Conservation (phyloP, 2,888 invertebrate genomes). For the Xylota segnis region DNA sequence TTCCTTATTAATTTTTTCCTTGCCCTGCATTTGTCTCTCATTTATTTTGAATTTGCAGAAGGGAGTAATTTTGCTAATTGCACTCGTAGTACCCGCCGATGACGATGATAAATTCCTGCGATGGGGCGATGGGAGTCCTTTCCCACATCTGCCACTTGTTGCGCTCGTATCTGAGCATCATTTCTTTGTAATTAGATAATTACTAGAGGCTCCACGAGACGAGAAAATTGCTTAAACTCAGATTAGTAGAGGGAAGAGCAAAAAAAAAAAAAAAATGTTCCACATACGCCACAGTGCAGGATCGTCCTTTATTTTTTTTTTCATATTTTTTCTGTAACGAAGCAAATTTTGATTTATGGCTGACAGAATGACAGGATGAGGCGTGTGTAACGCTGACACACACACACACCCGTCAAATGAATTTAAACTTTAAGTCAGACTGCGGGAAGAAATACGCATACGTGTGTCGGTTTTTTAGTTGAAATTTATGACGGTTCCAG, state of each 20-base stretch:
- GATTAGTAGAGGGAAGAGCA: not conserved
- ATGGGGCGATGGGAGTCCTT: not conserved
- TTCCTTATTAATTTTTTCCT: constrained; percentile 52
- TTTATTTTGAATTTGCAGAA: constrained; percentile 71
- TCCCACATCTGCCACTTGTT: constrained; percentile 61
- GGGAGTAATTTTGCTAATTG: constrained; percentile 73
- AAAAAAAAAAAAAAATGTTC: constrained; percentile 3
- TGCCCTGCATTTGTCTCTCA: constrained; percentile 70
- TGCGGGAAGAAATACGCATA: not conserved
- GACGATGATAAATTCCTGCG: constrained; percentile 34
- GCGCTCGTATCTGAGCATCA: constrained; percentile 49
- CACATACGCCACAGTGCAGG: constrained; percentile 55
- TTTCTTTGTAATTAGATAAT: constrained; percentile 66
- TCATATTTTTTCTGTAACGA: no score
- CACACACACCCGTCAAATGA: constrained; percentile 7
- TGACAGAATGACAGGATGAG: constrained; percentile 3
- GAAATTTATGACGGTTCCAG: not conserved
- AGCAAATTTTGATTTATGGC: constrained; percentile 25
- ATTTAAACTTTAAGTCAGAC: constrained; percentile 8
- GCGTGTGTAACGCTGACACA: no score
- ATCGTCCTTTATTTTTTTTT: not conserved
- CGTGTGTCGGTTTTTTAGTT: not conserved
- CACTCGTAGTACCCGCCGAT: constrained; percentile 21
- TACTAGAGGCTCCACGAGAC: constrained; percentile 24
- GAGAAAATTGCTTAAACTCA: constrained; percentile 31